Evolutionary conservation across 2,797 vertebrate genomes (phyloP).

Genomic region (Sebastes dallii): DNA sequence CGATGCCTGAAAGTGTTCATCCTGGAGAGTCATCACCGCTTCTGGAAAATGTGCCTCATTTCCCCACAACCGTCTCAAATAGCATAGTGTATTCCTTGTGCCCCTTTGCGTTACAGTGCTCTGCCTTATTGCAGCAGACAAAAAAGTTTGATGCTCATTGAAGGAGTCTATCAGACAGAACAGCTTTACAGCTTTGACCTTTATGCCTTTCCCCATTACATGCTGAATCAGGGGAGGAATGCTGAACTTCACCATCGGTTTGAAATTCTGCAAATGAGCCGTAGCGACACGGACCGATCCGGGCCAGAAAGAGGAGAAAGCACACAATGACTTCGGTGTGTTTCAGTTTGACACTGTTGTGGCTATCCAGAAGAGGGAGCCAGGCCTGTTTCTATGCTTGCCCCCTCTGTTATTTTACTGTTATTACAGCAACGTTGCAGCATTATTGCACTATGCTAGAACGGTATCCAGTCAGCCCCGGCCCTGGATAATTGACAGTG

Average conservation of each 20-base stretch:
- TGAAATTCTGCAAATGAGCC: slow-evolving; percentile 23
- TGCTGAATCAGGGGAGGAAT: slow-evolving; percentile 1
- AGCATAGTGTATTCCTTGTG: slow-evolving; percentile 47
- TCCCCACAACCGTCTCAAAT: slow-evolving; percentile 48
- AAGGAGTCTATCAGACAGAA: slow-evolving; percentile 7
- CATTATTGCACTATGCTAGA: slow-evolving; percentile 24
- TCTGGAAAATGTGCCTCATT: slow-evolving; percentile 75
- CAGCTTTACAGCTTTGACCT: slow-evolving; percentile 45
- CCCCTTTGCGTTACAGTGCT: slow-evolving; percentile 10
- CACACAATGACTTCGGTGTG: not conserved
- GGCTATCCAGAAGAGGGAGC: slow-evolving; percentile 60
- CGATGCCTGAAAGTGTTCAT: not conserved
- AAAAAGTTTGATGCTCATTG: not conserved
- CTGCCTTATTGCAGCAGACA: slow-evolving; percentile 34
- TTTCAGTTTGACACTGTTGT: not conserved
- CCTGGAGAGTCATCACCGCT: slow-evolving; percentile 30
- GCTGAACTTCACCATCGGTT: slow-evolving; percentile 5
- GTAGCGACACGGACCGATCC: not conserved
- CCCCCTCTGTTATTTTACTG: not conserved
- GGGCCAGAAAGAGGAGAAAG: not conserved
- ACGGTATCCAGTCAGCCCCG: not conserved
- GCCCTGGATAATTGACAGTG: slow-evolving; percentile 3
- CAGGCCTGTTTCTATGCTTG: slow-evolving; percentile 6
- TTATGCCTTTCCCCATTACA: slow-evolving; percentile 14
- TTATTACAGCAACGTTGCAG: slow-evolving; percentile 35